A percentile compares a stretch with the other conserved stretches of the same genome.
Conservation (phyloP, 2,797 vertebrate genomes). For the Tolypeutes matacus region DNA sequence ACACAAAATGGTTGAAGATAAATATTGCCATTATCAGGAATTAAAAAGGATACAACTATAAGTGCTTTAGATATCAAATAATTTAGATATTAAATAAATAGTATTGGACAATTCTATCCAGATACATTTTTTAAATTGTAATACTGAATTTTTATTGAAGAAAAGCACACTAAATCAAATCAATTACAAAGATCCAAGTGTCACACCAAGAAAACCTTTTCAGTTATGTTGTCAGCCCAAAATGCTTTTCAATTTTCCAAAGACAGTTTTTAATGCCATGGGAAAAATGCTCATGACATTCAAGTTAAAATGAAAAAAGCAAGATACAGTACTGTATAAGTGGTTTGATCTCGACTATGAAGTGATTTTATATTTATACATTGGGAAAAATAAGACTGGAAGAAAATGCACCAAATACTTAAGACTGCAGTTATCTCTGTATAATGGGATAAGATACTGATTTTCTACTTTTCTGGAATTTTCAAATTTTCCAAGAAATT, state of each 20-base stretch:
- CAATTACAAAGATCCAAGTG: conserved; percentile 81
- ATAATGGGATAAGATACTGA: conserved; percentile 57
- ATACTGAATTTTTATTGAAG: conserved; percentile 84
- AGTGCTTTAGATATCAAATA: too few species aligned
- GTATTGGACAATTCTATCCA: too few species aligned
- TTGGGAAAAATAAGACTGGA: conserved; percentile 74
- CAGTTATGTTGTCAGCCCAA: conserved; percentile 79
- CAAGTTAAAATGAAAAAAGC: conserved; percentile 66
- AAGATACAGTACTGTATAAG: conserved; percentile 81
- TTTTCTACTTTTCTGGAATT: conserved; percentile 61
- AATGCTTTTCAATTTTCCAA: conserved; percentile 81
- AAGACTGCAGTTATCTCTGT: conserved; percentile 62
- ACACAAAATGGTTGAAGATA: too few species aligned
- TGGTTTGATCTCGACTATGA: conserved; percentile 78
- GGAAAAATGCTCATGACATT: conserved; percentile 71
- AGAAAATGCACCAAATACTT: conserved; percentile 80
- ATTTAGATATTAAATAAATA: too few species aligned
- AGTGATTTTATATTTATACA: conserved; percentile 81
- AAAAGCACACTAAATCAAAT: conserved; percentile 83
- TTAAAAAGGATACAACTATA: too few species aligned
- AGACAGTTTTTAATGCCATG: conserved; percentile 82
- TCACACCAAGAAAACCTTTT: conserved; percentile 83
- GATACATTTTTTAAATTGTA: too few species aligned
- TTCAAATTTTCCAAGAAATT: conserved; percentile 69
- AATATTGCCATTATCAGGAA: too few species aligned